Conservation (phyloP, 2,888 invertebrate genomes). For the Dromius quadrimaculatus region DNA sequence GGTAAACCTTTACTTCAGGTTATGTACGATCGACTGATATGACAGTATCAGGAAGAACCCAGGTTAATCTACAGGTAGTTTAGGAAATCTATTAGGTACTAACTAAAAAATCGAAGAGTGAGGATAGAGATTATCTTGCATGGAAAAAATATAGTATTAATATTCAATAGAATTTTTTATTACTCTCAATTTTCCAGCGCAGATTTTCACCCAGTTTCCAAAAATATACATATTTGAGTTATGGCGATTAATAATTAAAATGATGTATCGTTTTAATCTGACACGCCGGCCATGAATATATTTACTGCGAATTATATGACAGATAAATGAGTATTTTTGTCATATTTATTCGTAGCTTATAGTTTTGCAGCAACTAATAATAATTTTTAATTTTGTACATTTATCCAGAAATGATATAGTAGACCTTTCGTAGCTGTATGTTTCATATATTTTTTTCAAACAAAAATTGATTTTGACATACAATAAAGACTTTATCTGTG, state of each 20-base stretch:
- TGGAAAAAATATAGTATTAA: too few species aligned
- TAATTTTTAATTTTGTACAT: constrained; percentile 14
- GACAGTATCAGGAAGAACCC: background rate
- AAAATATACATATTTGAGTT: too few species aligned
- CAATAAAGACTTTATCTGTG: too few species aligned
- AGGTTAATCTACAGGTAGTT: constrained; percentile 1
- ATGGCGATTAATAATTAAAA: constrained; percentile 21
- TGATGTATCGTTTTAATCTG: constrained; percentile 33
- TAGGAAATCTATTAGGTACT: background rate
- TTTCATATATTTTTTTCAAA: too few species aligned
- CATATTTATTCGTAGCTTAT: constrained; percentile 12
- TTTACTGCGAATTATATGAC: constrained; percentile 15
- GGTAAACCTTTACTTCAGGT: background rate
- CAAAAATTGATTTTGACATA: too few species aligned
- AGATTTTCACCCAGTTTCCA: too few species aligned
- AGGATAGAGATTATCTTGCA: too few species aligned
- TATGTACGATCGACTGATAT: background rate
- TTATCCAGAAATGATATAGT: background rate
- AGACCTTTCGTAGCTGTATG: too few species aligned
- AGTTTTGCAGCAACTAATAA: constrained; percentile 8
- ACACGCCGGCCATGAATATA: background rate
- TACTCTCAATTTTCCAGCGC: too few species aligned
- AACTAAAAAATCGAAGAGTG: too few species aligned
- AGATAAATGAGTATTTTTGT: constrained; percentile 29
- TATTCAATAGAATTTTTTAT: too few species aligned